phyloP scores from a whole-genome alignment of 2,888 invertebrate species.

The Drosophila atroscutellata region DNA sequence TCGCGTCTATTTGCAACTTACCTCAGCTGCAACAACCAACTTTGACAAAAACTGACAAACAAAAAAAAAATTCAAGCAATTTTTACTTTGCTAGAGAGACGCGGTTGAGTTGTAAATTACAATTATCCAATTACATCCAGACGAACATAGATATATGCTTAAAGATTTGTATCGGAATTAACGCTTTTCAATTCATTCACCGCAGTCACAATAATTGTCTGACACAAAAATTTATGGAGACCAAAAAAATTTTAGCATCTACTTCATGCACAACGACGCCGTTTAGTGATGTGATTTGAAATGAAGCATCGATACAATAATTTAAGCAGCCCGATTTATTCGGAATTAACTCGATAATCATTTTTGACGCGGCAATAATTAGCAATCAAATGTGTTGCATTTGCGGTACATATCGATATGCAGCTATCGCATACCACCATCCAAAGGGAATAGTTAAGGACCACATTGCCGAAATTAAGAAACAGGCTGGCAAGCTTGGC shows the following conservation, averaged over 20 bases:
- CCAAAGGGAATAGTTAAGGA: no score
- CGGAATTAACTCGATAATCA: not conserved
- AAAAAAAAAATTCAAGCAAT: not conserved
- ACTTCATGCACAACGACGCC: slow-evolving; percentile 33
- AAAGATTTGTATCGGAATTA: not conserved
- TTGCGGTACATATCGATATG: no score
- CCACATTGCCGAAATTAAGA: no score
- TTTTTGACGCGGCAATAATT: not conserved
- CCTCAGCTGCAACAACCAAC: not conserved
- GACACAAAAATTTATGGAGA: slow-evolving; percentile 6
- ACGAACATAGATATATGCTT: not conserved
- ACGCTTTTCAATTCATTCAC: slow-evolving; percentile 2
- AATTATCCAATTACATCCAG: not conserved
- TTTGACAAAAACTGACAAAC: slow-evolving; percentile 2
- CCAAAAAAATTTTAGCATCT: slow-evolving; percentile 23
- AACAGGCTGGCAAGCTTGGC: no score
- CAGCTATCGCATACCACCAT: no score
- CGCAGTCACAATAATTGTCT: slow-evolving; percentile 5
- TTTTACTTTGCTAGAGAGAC: not conserved
- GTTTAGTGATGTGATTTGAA: slow-evolving; percentile 38
- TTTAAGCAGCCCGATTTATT: not conserved
- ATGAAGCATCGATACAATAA: slow-evolving; percentile 26
- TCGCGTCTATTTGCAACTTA: not conserved
- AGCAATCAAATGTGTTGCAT: not conserved
- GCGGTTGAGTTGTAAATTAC: not conserved